A percentile compares a stretch with the other conserved stretches of the same genome.
Evolutionary conservation across 2,113 vertebrate species (phyloP).

Genomic region (Dolichallabes microphthalmus): DNA sequence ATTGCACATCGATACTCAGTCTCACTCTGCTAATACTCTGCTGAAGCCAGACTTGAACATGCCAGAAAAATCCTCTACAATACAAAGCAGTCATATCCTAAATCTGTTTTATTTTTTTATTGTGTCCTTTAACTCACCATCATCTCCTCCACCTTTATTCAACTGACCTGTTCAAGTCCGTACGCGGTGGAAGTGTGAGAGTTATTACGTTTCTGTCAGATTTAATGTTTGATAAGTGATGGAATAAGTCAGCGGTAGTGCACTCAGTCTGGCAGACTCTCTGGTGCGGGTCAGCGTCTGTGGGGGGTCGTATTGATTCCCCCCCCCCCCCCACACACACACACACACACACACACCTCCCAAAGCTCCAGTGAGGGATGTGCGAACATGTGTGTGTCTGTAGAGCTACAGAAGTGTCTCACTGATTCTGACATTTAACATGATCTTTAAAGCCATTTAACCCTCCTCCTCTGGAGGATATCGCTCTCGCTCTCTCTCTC

Average conservation of each 20-base stretch:
- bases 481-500: neutral
- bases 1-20: no score
- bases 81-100: neutral
- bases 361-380: constrained; percentile 22
- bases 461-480: constrained; percentile 70
- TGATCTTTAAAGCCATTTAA: constrained; percentile 81
- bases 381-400: constrained; percentile 23
- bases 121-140: neutral
- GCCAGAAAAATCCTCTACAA: neutral
- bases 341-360: no score
- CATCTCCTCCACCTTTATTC: neutral
- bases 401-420: constrained; percentile 72
- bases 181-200: neutral
- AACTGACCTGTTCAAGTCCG: neutral
- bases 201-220: neutral
- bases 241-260: neutral
- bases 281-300: neutral
- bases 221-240: neutral
- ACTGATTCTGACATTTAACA: constrained; percentile 80
- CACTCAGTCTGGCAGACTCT: neutral
- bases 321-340: no score
- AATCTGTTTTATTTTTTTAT: neutral
- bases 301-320: constrained; percentile 48
- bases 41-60: neutral
- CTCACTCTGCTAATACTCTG: neutral